These are phyloP conservation scores for Apotomis turbidana DNA, from an alignment of 2,888 invertebrate genomes.

Conservation along the genomic window DNA sequence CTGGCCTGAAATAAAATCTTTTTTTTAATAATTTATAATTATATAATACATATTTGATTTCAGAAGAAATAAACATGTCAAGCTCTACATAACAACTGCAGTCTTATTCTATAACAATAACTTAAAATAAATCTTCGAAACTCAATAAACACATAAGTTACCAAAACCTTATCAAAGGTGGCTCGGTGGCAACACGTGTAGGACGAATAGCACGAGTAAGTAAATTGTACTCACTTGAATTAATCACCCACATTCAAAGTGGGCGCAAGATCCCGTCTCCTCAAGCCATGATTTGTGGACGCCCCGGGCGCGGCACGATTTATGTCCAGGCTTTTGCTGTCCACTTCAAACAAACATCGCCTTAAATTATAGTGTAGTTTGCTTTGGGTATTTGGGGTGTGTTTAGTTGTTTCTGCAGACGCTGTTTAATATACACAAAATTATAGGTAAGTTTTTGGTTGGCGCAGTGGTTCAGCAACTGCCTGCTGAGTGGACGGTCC, in stretches of 20 bases:
- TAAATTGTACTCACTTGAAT: constrained; percentile 24
- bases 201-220: constrained; percentile 31
- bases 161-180: constrained; percentile 4
- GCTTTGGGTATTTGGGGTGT: constrained; percentile 8
- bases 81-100: too few relatives aligned
- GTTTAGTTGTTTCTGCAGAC: constrained; percentile 1
- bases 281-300: constrained; percentile 61
- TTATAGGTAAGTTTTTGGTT: too few relatives aligned
- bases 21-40: too few relatives aligned
- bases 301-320: constrained; percentile 53
- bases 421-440: background rate
- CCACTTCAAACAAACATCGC: constrained; percentile 69
- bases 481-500: too few relatives aligned
- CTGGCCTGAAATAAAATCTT: too few relatives aligned
- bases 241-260: constrained; percentile 12
- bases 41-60: too few relatives aligned
- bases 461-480: too few relatives aligned
- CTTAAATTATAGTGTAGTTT: constrained; percentile 51
- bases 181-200: constrained; percentile 19
- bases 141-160: background rate
- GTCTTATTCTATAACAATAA: too few relatives aligned
- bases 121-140: background rate
- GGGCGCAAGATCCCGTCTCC: constrained; percentile 19
- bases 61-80: too few relatives aligned
- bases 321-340: constrained; percentile 64